Conservation (phyloP, 2,113 vertebrate species). For the Phrynosoma platyrhinos region DNA sequence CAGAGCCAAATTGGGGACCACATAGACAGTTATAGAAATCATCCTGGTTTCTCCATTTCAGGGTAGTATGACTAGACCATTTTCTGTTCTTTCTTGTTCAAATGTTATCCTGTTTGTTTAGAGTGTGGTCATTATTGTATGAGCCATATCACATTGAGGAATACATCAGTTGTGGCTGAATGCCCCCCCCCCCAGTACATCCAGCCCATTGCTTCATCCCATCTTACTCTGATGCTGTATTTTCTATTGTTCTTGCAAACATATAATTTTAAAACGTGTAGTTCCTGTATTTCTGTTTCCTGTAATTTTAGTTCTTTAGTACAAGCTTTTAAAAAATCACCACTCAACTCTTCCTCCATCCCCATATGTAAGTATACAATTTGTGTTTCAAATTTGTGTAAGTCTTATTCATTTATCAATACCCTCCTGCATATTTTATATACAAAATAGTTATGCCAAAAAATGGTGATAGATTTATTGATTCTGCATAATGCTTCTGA, state of each 20-base stretch:
- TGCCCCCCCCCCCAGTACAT: background rate
- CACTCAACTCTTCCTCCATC: slow-evolving; percentile 22
- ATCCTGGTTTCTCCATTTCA: slow-evolving; percentile 14
- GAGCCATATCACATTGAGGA: background rate
- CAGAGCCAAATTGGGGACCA: too few species aligned
- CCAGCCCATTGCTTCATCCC: slow-evolving; percentile 12
- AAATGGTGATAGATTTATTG: slow-evolving; percentile 21
- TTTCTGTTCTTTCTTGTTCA: slow-evolving; percentile 51
- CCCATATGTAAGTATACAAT: background rate
- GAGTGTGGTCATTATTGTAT: slow-evolving; percentile 14
- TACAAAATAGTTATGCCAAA: background rate
- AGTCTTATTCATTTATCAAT: background rate
- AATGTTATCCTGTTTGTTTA: background rate
- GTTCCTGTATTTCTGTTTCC: slow-evolving; percentile 9
- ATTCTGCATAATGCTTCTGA: slow-evolving; percentile 27
- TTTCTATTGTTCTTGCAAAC: slow-evolving; percentile 12
- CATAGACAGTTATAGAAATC: background rate
- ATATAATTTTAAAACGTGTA: slow-evolving; percentile 18
- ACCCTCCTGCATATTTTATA: background rate
- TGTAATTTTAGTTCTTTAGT: slow-evolving; percentile 12
- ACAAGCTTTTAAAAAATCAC: background rate
- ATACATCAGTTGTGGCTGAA: slow-evolving; percentile 34
- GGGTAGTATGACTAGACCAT: slow-evolving; percentile 39
- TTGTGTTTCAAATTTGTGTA: slow-evolving; percentile 27
- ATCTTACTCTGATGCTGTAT: background rate